Evolutionary conservation across 2,888 invertebrate species (phyloP), one percentile per base, ranked within the genome.

Genomic region (Oligia latruncula): DNA sequence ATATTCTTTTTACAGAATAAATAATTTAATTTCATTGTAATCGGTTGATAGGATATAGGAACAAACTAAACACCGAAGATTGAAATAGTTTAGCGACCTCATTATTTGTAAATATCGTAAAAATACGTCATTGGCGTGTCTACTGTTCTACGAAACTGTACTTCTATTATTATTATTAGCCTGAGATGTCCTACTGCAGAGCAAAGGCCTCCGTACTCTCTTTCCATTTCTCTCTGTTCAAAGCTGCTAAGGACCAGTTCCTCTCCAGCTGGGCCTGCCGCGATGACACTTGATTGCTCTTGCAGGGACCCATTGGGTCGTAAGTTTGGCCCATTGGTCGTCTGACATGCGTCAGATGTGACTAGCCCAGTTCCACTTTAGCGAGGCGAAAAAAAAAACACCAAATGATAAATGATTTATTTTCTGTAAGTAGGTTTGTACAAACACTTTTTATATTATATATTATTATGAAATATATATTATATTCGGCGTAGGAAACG

Each of bases 51-150:
- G n/a, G 46, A 64, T 35, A 76, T 15, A 71, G 8, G 9, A 75
- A 66, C 35, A 20, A 58, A 35, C 52, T 9, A 58, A 23, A 55
- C 23, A 68, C 17, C 17, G 13, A 71, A 77, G 72, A 86, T 83
- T 67, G 4, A 80, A 83, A 85, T 86, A 85, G 77, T 83, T 70
- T 46, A 80, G 62, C 72, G 83, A 77, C 86, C 85, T 80, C 80
- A 86, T 80, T 85, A 71, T 86, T 85, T 78, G 80, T 77, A 80
- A 80, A 77, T 80, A 85, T 83, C 83, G 73, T 86, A 75, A 85
- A 85, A 77, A 75, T 73, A 72, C 86, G 80, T 83, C 83, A 83
- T 65, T 77, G 62, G 64, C 74, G 17, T 15, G 71, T 35, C n/a
- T 52, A 20, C 15, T 52, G 1, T 55, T 60, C 13, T 15, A 58